Evolutionary conservation across 2,797 vertebrate genomes (phyloP), one percentile per base, ranked within the genome.

Genomic region (Helarctos malayanus): DNA sequence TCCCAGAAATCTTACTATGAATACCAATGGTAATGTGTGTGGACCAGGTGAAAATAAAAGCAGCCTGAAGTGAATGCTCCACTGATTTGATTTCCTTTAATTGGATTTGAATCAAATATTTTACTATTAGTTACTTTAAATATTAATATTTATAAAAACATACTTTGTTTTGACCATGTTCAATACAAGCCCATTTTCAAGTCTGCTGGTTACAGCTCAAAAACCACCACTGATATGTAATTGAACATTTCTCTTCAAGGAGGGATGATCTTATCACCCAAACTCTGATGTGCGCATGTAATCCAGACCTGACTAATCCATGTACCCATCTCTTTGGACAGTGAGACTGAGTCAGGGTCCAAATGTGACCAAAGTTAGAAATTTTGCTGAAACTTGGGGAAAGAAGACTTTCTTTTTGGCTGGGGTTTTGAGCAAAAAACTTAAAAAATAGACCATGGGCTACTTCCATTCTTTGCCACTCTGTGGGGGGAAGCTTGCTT

Each of bases 131-230:
- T 47, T 65, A 61, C 27, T 65, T 81, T 68, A 85, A 89, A 69
- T 61, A 65, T 83, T 83, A 57, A 71, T 71, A 47, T 45, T 95
- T 82, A 63, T 45, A 79, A 97, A 76, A 95, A 68, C n/a, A 21
- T 68, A 21, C 2, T 41, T 57, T 86, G 8, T 29, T 41, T 0
- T 56, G 45, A 52, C 45, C 38, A 73, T 7, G 2, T 63, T 41
- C 19, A 54, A 82, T 29, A 89, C 9, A 96, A 73, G 57, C 4
- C 56, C 45, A 79, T 80, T 86, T 93, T 56, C 59, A 89, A 83
- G n/a, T 52, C 35, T 87, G 10, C 49, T 56, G 5, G 69, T 25
- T 61, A 23, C 0, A 79, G 29, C 35, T 89, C n/a, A 59, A 52
- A 65, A 69, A 49, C 45, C 80, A 80, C 38, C 52, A 45, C 4